Conservation (phyloP, 2,113 vertebrate species). For the Paralichthys olivaceus region DNA sequence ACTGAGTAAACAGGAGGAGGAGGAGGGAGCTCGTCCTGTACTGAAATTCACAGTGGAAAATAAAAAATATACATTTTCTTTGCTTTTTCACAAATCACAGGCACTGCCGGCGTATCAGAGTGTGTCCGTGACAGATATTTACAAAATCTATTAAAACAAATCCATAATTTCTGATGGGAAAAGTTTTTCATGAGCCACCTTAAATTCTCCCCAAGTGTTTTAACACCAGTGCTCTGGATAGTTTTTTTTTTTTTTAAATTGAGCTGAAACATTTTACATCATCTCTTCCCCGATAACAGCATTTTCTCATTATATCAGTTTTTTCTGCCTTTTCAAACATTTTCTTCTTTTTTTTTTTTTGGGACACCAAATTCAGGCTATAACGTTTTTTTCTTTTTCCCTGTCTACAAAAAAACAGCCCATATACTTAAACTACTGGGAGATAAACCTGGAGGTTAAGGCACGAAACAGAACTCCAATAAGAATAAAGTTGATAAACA, state of each 20-base stretch:
- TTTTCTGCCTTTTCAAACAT: constrained; percentile 22
- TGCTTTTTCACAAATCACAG: constrained; percentile 49
- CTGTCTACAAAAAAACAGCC: constrained; percentile 42
- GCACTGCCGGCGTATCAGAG: constrained; percentile 34
- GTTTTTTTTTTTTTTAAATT: constrained; percentile 16
- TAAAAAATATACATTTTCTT: constrained; percentile 26
- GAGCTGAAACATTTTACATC: constrained; percentile 8
- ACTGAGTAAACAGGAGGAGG: constrained; percentile 17
- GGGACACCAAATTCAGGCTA: constrained; percentile 54
- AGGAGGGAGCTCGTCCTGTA: neutral
- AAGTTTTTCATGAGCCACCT: constrained; percentile 31
- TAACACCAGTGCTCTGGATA: constrained; percentile 61
- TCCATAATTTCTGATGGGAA: neutral
- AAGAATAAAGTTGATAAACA: constrained; percentile 51
- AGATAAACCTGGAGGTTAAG: constrained; percentile 63
- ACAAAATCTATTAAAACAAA: constrained; percentile 49
- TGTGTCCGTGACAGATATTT: constrained; percentile 19
- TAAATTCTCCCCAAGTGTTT: constrained; percentile 5
- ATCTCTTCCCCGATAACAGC: constrained; percentile 14
- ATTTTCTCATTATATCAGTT: constrained; percentile 47
- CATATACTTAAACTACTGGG: constrained; percentile 19
- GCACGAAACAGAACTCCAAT: constrained; percentile 70
- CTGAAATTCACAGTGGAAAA: constrained; percentile 62
- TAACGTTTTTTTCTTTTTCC: constrained; percentile 29
- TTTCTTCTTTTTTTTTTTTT: constrained; percentile 17